Base-by-base conservation (phyloP, 2,113 vertebrate genomes). In the Rhizomys pruinosus region DNA sequence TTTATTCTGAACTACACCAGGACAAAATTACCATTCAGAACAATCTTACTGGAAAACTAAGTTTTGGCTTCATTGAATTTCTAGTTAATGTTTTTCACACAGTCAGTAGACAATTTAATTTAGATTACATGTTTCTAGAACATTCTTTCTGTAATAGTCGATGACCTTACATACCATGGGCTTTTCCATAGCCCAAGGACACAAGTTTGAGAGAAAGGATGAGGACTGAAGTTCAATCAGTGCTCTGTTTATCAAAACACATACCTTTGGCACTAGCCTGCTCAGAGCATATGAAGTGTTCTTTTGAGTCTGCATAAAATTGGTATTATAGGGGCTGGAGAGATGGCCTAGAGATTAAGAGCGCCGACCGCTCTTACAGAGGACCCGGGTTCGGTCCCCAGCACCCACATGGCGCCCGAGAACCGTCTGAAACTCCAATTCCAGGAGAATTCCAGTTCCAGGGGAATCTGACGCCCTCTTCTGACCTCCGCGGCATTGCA, bases 61-160 rank as follows among this genome's bases (percentile, higher is more conserved):
- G 22, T 29, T 71, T 90, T 72, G 85, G 9, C 76, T 52, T 89
- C 52, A 87, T 11, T 84, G 1, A n/a, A 77, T 17, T 77, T 84
- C 12, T 82, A 86, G 1, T 68, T 79, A 80, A 84, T 13, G 15
- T 42, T 74, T 82, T 94, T 86, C 34, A 92, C 87, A 90, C 85
- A 90, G 77, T 59, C 92, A 94, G 63, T 84, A 91, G 29, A 79
- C 5, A 44, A 81, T 85, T 85, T 57, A n/a, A 74, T 92, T 93
- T 82, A 88, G 52, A 88, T 39, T 64, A 55, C 12, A 88, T 71
- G 3, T 79, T 47, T 1, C 63, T 47, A 15, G 20, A 79, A 77
- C 42, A 37, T 19, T 69, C 37, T 64, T 77, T 69, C 23, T 29
- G 69, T 92, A 44, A 78, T 0, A 4, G 34, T 80, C 22, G 61